Percentiles rank a stretch among this genome's conserved stretches.
These are phyloP conservation scores for Trematomus bernacchii DNA, from an alignment of 2,797 vertebrate species.

Conservation along the genomic window DNA sequence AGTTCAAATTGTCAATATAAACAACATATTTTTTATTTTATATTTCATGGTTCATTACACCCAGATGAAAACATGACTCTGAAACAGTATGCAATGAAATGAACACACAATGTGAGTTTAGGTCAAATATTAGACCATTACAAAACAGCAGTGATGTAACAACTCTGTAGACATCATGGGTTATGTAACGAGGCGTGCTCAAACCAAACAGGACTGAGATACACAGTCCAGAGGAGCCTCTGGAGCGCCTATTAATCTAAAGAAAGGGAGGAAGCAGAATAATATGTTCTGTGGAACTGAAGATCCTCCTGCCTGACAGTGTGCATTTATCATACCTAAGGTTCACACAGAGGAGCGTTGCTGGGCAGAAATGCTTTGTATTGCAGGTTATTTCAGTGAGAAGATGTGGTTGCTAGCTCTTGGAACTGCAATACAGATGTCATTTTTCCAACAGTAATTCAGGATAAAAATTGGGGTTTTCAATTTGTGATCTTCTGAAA, in stretches of 20 bases:
- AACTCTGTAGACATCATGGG: constrained; percentile 12
- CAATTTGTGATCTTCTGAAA: too few relatives aligned
- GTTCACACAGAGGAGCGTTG: constrained; percentile 38
- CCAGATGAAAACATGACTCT: neutral
- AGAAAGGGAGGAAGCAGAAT: constrained; percentile 47
- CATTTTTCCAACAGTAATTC: too few relatives aligned
- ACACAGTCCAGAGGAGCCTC: constrained; percentile 34
- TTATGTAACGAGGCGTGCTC: constrained; percentile 42
- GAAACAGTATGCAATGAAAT: neutral
- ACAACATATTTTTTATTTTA: neutral
- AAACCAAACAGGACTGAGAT: constrained; percentile 42
- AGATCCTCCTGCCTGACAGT: constrained; percentile 57
- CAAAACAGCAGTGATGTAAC: constrained; percentile 13
- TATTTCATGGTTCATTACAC: neutral
- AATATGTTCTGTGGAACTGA: constrained; percentile 59
- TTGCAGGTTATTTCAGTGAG: constrained; percentile 10
- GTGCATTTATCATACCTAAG: constrained; percentile 60
- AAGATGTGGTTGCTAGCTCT: constrained; percentile 9
- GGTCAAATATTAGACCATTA: constrained; percentile 12
- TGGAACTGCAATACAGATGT: neutral
- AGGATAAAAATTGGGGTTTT: too few relatives aligned
- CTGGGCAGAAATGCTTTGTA: constrained; percentile 42
- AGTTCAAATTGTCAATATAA: neutral
- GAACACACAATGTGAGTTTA: neutral
- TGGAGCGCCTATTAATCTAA: constrained; percentile 41